Evolutionary conservation across 1,140 invertebrate species (phyloP), one percentile per base, ranked within the genome.

Genomic region (Drosophila eugracilis): DNA sequence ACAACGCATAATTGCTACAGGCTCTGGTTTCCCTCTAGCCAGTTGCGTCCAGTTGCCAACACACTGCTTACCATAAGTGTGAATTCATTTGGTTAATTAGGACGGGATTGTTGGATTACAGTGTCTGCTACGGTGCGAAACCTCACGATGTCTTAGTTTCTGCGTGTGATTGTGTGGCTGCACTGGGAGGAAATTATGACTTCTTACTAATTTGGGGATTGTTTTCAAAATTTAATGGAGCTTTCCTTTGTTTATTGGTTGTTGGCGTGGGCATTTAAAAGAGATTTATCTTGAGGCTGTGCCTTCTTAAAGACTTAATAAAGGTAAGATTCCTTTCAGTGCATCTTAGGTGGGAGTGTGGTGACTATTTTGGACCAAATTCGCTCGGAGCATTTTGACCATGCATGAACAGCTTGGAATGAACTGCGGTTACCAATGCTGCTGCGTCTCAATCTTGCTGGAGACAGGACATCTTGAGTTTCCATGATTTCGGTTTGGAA

Each of bases 41-140:
- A 9, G n/a, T n/a, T 48, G 34, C 32, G 42, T 55, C 26, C 47
- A 34, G 54, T 53, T 50, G 19, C 52, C 59, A 42, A 49, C 60
- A 49, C 60, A 59, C 54, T 62, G 66, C 77, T 77, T 74, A 71
- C 73, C 63, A 75, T 66, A 81, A 75, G 83, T 86, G 78, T 78
- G 70, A 83, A 86, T 86, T 86, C 78, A 86, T 88, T 88, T 86
- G 83, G 83, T 83, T 86, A 86, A 86, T 86, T 83, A 88, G 54
- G 71, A 44, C 60, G 28, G 75, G 52, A 88, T 81, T 86, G 75
- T 65, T 60, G 63, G 74, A 78, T 77, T 74, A 74, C 80, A 75
- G 48, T 47, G 39, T 52, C 58, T 30, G 48, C 14, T 7, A 10
- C 6, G 26, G 48, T 19, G 26, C 17, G 48, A 24, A 26, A 28